A percentile compares a stretch with the other conserved stretches of the same genome.
phyloP scores from a whole-genome alignment of 1,140 invertebrate species.

The Zaprionus ornatus region DNA sequence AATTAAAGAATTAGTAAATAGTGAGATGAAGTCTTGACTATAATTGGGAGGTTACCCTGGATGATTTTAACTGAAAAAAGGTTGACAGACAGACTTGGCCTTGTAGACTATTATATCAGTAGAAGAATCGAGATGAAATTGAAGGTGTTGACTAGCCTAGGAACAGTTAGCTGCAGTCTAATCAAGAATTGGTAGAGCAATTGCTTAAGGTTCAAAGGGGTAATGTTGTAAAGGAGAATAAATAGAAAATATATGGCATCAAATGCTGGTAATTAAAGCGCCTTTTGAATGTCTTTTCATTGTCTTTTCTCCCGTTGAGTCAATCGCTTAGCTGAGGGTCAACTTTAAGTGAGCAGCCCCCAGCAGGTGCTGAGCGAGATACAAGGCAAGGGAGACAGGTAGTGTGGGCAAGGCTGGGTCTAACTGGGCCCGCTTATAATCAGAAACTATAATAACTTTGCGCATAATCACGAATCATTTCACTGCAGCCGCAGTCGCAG shows the following conservation, averaged over 20 bases:
- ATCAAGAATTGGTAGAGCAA: not conserved
- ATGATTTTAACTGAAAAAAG: too few species aligned
- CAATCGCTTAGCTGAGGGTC: not conserved
- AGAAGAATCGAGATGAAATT: too few species aligned
- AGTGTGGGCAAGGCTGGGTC: not conserved
- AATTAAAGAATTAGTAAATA: too few species aligned
- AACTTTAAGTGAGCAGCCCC: conserved; percentile 2
- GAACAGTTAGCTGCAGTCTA: not conserved
- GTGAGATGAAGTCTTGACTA: too few species aligned
- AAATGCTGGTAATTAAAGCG: not conserved
- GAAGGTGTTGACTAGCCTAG: too few species aligned
- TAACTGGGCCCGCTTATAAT: conserved; percentile 35
- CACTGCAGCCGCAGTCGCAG: conserved; percentile 39
- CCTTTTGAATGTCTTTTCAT: not conserved
- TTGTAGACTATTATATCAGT: too few species aligned
- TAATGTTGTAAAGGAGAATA: not conserved
- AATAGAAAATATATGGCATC: not conserved
- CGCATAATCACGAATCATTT: conserved; percentile 75
- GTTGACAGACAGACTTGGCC: too few species aligned
- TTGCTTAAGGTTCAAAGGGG: fast-evolving
- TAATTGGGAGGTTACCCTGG: too few species aligned
- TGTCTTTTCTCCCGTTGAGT: not conserved
- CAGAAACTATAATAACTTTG: conserved; percentile 61
- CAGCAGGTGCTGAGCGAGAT: conserved; percentile 10
- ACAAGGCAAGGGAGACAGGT: not conserved